Percentiles rank a stretch among this genome's conserved stretches.
Conservation (phyloP, 2,797 vertebrate genomes). For the Austrolebias charrua region DNA sequence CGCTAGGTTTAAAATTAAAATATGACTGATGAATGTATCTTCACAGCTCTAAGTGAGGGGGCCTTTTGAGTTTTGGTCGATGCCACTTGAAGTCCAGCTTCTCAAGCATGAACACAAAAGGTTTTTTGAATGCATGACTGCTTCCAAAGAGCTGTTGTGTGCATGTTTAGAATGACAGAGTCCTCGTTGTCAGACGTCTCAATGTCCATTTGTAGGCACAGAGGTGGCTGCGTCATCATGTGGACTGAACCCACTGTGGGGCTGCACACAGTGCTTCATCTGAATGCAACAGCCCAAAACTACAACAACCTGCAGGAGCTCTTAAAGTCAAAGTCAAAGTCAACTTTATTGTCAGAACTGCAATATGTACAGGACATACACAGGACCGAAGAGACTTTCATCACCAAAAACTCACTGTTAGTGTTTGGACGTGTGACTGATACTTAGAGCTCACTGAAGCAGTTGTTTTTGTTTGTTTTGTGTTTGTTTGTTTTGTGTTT, state of each 20-base stretch:
- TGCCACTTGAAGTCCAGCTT: slow-evolving; percentile 3
- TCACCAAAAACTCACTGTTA: too few relatives aligned
- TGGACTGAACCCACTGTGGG: slow-evolving; percentile 7
- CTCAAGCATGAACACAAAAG: slow-evolving; percentile 17
- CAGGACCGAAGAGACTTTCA: too few relatives aligned
- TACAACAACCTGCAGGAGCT: too few relatives aligned
- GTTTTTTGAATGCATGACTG: neutral
- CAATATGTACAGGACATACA: too few relatives aligned
- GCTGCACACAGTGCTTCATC: neutral
- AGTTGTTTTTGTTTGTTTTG: too few relatives aligned
- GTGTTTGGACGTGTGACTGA: too few relatives aligned
- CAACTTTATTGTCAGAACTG: too few relatives aligned
- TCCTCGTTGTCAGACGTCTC: slow-evolving; percentile 37
- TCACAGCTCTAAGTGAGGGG: neutral
- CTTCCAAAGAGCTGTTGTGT: slow-evolving; percentile 6
- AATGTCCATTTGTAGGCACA: slow-evolving; percentile 46
- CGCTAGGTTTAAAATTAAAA: neutral
- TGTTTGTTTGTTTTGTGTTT: too few relatives aligned
- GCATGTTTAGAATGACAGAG: slow-evolving; percentile 45
- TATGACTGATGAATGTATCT: neutral
- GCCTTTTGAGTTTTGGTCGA: neutral
- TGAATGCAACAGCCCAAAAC: neutral
- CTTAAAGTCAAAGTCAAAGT: too few relatives aligned
- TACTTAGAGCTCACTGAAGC: too few relatives aligned
- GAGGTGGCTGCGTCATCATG: slow-evolving; percentile 25